phyloP scores from a whole-genome alignment of 53 echinoderm and acorn worm species.

The Patiria pectinifera region DNA sequence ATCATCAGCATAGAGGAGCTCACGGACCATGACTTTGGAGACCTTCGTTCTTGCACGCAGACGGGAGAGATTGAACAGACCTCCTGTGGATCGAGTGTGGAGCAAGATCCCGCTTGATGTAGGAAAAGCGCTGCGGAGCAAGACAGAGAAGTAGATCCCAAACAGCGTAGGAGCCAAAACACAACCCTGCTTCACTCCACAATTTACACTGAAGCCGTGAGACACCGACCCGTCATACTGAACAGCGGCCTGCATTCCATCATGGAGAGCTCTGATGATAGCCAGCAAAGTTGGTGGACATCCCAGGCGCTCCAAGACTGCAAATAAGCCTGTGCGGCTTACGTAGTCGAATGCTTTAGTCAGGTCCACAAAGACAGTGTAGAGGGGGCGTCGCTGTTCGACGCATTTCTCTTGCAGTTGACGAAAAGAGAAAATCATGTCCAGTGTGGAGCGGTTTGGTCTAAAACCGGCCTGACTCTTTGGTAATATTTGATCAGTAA shows the following conservation, averaged over 20 bases:
- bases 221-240: no score
- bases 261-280: no score
- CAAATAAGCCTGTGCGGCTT: background rate
- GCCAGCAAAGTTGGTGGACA: no score
- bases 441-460: background rate
- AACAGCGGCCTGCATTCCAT: no score
- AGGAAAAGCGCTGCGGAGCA: no score
- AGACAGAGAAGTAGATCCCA: no score
- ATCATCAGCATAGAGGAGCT: conserved; percentile 46
- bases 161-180: no score
- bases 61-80: background rate
- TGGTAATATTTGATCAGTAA: background rate
- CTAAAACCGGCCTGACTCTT: background rate
- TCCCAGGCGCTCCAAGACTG: no score
- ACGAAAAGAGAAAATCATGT: conserved; percentile 51
- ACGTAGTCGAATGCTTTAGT: conserved; percentile 9
- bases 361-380: background rate
- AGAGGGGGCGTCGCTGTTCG: conserved; percentile 34
- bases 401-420: conserved; percentile 55
- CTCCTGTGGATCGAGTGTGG: conserved; percentile 3
- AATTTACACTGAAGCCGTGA: no score
- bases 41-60: background rate
- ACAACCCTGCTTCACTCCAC: no score
- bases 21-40: background rate
- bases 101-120: background rate